Evolutionary conservation across 2,888 invertebrate species (phyloP), one percentile per base, ranked within the genome.

Genomic region (Melieria crassipennis): DNA sequence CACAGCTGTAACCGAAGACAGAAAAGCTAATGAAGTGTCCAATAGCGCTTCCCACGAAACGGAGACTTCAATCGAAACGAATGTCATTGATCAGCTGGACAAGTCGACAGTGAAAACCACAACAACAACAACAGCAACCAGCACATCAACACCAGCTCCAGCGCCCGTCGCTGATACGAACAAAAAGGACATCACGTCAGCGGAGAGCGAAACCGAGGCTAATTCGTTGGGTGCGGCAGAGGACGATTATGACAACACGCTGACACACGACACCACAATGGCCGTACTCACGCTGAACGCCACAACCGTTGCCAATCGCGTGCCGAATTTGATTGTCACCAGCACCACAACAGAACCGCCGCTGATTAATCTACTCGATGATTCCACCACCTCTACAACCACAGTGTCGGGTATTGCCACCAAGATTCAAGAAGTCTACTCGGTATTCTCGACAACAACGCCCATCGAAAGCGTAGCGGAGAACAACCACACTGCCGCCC

Each of bases 1-100:
- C 74, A 62, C 80, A 80, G 72, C 75, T 75, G 65, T 77, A 78
- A 7, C 48, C 74, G 1, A 75, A 57, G 9, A 6, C 43, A 65
- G 10, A 58, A 10, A n/a, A 58, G 58, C 10, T 7, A 13, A 52
- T 13, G 58, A 42, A 4, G 10, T 10, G 30, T 30, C 30, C 30
- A 30, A 30, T 9, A 48, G n/a, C 16, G 66, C 66, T 9, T 11
- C 74, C 55, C 66, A 71, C 7, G 81, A 77, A 50, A 42, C 62
- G 58, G 84, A 82, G 71, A 78, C 75, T 69, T 78, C 83, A 66
- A 76, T 81, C 60, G 84, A 84, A 74, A 83, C 80, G 43, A 85
- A 85, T 78, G 80, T 80, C 73, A 81, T 85, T 69, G 79, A 84
- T 76, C 78, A 77, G 46, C 52, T 78, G 42, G 72, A 74, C 76